Base-by-base conservation (phyloP, 2,113 vertebrate genomes). In the Halcyon malimbica region DNA sequence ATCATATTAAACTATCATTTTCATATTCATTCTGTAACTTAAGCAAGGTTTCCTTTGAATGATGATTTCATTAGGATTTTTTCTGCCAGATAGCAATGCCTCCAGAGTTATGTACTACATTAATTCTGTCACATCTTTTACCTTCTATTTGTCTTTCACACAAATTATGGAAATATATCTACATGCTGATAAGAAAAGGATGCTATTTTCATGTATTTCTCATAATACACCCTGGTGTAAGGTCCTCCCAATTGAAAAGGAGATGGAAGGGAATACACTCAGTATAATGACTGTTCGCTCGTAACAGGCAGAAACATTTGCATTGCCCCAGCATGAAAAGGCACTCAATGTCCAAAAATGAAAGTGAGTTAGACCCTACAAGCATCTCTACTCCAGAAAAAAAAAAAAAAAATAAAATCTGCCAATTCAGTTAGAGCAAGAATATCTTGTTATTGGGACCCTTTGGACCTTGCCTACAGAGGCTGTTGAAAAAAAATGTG, bases 61-160 rank as follows among this genome's bases (percentile, higher is more conserved):
- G 85, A 96, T 96, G 93, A 95, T 71, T 96, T 96, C 95, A 96
- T 97, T 96, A 97, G 78, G 87, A 94, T 65, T 92, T 96, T 67
- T 89, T 96, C 54, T 93, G 80, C 89, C 73, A 87, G 79, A 71
- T 29, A 92, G 60, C 24, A 0, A 53, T 91, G 87, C 81, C 86
- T 77, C 75, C 74, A 85, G 83, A 95, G 53, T 81, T 93, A 94
- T 64, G 23, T 89, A 60, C 80, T 86, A 77, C 48, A 96, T 95
- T 97, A 94, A 93, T 95, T 70, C 93, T 96, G 70, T 69, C 93
- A 90, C 14, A 85, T 75, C 37, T 69, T 93, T 77, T 91, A 56
- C 33, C 67, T 84, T 82, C 51, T 67, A 33, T 71, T 82, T 97
- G 68, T 93, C 68, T 78, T 60, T 90, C 76, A 91, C 68, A 85